These are phyloP conservation scores for Callosobruchus maculatus DNA, from an alignment of 2,888 invertebrate species.

Conservation along the genomic window DNA sequence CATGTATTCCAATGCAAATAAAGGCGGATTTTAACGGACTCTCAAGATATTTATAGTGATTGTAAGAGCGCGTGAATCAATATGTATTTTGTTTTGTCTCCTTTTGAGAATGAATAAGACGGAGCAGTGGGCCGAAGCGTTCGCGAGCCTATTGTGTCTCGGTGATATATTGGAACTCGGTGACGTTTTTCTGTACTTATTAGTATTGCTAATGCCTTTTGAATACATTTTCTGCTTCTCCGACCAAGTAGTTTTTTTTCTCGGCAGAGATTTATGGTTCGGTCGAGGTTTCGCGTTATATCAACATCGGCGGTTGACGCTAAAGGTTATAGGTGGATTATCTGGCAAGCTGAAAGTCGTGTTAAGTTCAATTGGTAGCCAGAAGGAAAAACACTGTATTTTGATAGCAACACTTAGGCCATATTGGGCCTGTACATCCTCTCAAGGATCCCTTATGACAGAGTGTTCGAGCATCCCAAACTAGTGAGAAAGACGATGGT, in stretches of 20 bases:
- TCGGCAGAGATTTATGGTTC: neutral
- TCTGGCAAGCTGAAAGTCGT: no score
- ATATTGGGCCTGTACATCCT: no score
- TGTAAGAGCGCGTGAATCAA: conserved; percentile 32
- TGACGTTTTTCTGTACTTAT: conserved; percentile 34
- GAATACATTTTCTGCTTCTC: neutral
- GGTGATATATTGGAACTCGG: conserved; percentile 31
- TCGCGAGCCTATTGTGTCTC: conserved; percentile 28
- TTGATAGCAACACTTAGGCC: no score
- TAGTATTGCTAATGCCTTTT: conserved; percentile 29
- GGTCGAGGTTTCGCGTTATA: neutral
- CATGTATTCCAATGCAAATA: conserved; percentile 20
- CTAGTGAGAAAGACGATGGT: no score
- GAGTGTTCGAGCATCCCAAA: no score
- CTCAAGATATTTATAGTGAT: conserved; percentile 23
- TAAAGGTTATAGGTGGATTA: no score
- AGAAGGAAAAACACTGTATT: no score
- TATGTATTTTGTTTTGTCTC: conserved; percentile 32
- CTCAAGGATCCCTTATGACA: no score
- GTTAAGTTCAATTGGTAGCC: no score
- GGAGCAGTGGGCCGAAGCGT: conserved; percentile 36
- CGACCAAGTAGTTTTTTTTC: neutral
- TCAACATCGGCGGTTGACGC: neutral
- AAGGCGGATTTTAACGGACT: neutral
- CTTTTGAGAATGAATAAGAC: conserved; percentile 32